Base-by-base conservation (phyloP, 2,797 vertebrate species). In the Siniperca obscura region DNA sequence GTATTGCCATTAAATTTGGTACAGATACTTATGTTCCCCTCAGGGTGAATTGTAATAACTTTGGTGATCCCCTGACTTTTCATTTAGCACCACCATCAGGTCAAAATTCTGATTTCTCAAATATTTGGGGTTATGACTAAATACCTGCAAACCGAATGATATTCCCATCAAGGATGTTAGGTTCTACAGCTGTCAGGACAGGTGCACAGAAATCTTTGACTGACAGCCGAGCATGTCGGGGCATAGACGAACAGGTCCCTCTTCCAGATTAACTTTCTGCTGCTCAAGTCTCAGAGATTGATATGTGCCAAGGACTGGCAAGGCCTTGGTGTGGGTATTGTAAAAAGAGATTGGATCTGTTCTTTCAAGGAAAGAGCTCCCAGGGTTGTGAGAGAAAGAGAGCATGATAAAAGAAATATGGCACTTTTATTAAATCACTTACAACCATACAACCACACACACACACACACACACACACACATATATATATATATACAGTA, bases 231-330 rank as follows among this genome's bases (percentile, higher is more conserved):
- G 83, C 69, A 86, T 65, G 85, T 79, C 30, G 40, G 75, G 73
- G 82, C 76, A 81, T 57, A 84, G 86, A 80, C 65, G 72, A 84
- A 62, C 77, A 74, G 86, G 72, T 70, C 34, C 81, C 40, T 72
- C 71, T 64, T 66, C 70, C 86, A 91, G 83, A 93, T 93, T 82
- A 90, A 90, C 88, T 89, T 94, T 89, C 78, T 69, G 27, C 69
- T 34, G 75, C 82, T 81, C 65, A 46, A 74, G 65, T 62, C 77
- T 57, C 73, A 40, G 77, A 90, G 86, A 90, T 75, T 89, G 87
- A 88, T 91, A 78, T 78, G 81, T 84, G 65, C 82, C 78, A 73
- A 78, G 38, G 60, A 66, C 85, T 79, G 82, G 68, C 74, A 75
- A 66, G 68, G 82, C 76, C 84, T 77, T 48, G 56, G 78, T 80